Percentiles rank a stretch among this genome's conserved stretches.
These are phyloP conservation scores for Incurvaria masculella DNA, from an alignment of 2,888 invertebrate species.

Conservation along the genomic window DNA sequence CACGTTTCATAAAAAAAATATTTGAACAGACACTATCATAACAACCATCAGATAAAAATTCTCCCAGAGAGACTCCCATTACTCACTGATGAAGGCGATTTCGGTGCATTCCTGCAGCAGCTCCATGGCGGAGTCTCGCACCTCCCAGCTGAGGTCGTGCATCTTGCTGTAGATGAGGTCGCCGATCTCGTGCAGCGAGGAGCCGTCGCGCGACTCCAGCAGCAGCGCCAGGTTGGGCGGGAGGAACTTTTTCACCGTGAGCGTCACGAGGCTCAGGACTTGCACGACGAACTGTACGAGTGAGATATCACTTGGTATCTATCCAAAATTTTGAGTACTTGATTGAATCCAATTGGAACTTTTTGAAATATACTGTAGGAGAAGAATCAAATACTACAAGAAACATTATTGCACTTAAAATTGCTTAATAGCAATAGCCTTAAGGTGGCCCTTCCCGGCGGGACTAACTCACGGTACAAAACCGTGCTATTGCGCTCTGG, in stretches of 20 bases:
- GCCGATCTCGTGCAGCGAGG: slow-evolving; percentile 57
- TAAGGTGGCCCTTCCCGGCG: no score
- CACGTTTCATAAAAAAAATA: no score
- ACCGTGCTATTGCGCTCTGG: no score
- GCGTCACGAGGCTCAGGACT: slow-evolving; percentile 61
- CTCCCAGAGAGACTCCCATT: no score
- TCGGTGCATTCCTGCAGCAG: slow-evolving; percentile 60
- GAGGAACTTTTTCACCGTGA: slow-evolving; percentile 66
- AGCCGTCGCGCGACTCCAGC: slow-evolving; percentile 58
- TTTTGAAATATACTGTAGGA: not conserved
- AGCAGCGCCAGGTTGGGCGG: slow-evolving; percentile 68
- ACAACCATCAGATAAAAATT: no score
- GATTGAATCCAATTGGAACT: no score
- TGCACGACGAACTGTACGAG: slow-evolving; percentile 57
- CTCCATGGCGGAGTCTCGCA: slow-evolving; percentile 67
- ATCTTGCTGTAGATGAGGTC: slow-evolving; percentile 59
- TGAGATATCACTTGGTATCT: not conserved
- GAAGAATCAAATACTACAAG: no score
- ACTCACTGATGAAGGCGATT: slow-evolving; percentile 64
- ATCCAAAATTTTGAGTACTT: not conserved
- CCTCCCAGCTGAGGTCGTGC: slow-evolving; percentile 66
- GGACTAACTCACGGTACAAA: no score
- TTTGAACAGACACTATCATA: no score
- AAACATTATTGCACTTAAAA: no score
- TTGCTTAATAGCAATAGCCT: slow-evolving; percentile 7